A percentile compares a stretch with the other conserved stretches of the same genome.
These are phyloP conservation scores for Cryptocephalus primarius DNA, from an alignment of 2,888 invertebrate species.

Conservation along the genomic window DNA sequence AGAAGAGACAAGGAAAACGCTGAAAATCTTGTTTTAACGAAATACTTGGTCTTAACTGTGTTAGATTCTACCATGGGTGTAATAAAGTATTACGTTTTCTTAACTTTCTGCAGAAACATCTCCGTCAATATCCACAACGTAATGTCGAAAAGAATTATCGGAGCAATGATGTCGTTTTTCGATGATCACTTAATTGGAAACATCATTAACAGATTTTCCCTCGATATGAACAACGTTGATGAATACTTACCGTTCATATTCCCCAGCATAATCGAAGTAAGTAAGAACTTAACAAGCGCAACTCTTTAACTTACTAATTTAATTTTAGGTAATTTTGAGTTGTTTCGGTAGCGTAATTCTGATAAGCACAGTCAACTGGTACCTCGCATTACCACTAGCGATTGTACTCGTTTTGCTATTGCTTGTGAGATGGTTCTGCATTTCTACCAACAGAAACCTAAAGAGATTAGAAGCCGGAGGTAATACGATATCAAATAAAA, in stretches of 20 bases:
- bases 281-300: background rate
- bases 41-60: constrained; percentile 12
- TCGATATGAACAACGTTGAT: constrained; percentile 14
- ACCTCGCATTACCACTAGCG: constrained; percentile 11
- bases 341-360: constrained; percentile 19
- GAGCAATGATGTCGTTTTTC: constrained; percentile 11
- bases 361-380: constrained; percentile 17
- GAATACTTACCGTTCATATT: constrained; percentile 14
- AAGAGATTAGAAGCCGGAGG: constrained; percentile 15
- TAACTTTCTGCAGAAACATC: constrained; percentile 8
- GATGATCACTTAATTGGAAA: constrained; percentile 15
- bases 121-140: constrained; percentile 13
- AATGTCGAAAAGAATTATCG: constrained; percentile 8
- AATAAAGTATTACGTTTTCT: constrained; percentile 4
- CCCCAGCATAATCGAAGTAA: constrained; percentile 12
- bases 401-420: constrained; percentile 10
- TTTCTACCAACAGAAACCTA: constrained; percentile 16
- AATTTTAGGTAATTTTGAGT: constrained; percentile 14
- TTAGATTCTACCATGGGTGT: constrained; percentile 6
- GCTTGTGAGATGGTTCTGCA: constrained; percentile 11
- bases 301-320: background rate
- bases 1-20: too few species aligned
- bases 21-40: background rate
- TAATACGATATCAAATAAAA: too few species aligned
- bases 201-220: constrained; percentile 15